Base-by-base conservation (phyloP, 2,113 vertebrate genomes). In the Xiphorhynchus elegans region DNA sequence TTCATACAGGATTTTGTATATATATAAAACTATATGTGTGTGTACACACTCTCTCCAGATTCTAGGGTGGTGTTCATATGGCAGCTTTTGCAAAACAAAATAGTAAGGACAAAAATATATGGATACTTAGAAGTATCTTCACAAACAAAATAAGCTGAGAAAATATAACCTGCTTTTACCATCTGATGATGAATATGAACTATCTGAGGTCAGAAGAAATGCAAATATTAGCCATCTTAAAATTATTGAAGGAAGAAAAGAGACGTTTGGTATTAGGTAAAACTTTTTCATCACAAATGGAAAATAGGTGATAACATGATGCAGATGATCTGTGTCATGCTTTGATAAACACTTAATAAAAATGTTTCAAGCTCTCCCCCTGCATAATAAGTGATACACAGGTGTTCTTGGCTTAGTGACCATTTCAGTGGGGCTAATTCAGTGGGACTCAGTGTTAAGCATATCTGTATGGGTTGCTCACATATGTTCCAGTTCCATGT, bases 281-380 rank as follows among this genome's bases (percentile, higher is more conserved):
- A 67, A 4, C 18, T 77, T 83, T 93, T 55, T 50, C n/a, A 59
- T 74, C 67, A 52, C 59, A 91, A 74, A 80, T 35, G 25, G 24
- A 85, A 39, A 58, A 84, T 23, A 84, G 39, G 72, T 67, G 75
- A 84, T 94, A 92, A 86, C 47, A 74, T 50, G 63, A 69, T 69
- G 59, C 79, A 94, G 75, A 60, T 91, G 79, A 39, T 90, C 75
- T 74, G 19, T 70, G 77, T 86, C 56, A 44, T 49, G 56, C 59
- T 89, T 91, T 90, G 92, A 90, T 85, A 91, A 96, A 79, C 90
- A 95, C 49, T 83, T 70, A 86, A 93, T 92, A 93, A 91, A 96
- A 94, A 58, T 60, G 19, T 26, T 92, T 85, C 59, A 68, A 68
- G 25, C 18, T 88, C 63, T 93, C 40, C 25, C 39, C 37, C 33